Evolutionary conservation across 2,113 vertebrate genomes (phyloP).

Genomic region (Todiramphus chloris): DNA sequence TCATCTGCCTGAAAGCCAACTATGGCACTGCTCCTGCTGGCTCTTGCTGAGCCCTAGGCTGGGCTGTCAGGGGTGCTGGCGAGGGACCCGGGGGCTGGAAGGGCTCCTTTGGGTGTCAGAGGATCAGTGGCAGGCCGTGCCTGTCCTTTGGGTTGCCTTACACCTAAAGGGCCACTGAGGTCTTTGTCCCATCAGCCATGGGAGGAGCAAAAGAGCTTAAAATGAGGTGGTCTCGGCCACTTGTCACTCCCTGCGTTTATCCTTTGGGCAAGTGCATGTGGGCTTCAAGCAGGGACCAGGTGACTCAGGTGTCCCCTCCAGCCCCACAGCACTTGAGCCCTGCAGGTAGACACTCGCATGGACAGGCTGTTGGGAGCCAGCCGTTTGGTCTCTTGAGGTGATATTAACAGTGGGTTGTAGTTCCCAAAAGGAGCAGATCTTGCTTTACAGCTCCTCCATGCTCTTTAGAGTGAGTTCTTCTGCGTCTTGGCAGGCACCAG

Average conservation of each 20-base stretch:
- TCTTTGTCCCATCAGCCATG: not conserved
- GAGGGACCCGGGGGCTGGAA: not conserved
- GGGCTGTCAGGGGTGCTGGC: not conserved
- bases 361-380: not conserved
- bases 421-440: not conserved
- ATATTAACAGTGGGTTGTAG: not conserved
- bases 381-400: not conserved
- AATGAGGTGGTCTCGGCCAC: not conserved
- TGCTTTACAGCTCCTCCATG: not conserved
- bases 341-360: accelerated
- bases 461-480: not conserved
- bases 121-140: accelerated
- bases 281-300: accelerated
- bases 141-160: not conserved
- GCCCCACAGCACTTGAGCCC: not conserved
- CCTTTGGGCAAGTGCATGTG: not conserved
- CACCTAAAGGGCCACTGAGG: too few species aligned
- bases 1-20: not conserved
- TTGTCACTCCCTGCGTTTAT: not conserved
- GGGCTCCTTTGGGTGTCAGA: not conserved
- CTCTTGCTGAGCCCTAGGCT: not conserved
- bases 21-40: not conserved
- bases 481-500: accelerated
- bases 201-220: not conserved
- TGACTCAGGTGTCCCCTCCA: not conserved